Evolutionary conservation across 2,113 vertebrate species (phyloP), one percentile per base, ranked within the genome.

Genomic region (Semnornis frantzii): DNA sequence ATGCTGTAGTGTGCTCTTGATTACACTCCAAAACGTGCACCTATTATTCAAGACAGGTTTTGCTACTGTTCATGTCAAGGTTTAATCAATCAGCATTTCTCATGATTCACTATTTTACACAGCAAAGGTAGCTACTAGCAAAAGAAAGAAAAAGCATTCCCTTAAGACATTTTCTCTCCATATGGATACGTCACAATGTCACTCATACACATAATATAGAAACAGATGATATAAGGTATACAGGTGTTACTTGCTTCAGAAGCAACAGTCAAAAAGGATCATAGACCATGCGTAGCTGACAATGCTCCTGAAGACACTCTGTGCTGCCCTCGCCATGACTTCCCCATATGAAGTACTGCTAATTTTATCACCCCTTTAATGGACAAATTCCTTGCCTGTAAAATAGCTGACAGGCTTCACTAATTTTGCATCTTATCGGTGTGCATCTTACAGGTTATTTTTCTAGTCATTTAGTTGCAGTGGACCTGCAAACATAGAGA

Each of bases 391-490:
- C n/a, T 55, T 63, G 57, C 9, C n/a, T 70, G 17, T 55, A 69
- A 75, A 77, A 82, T 4, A 80, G 30, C 44, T 80, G 39, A 54
- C 19, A 65, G 71, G 44, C 20, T 80, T 59, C 9, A 50, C 34
- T 85, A 5, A 70, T 76, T 82, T 64, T 39, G 6, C 27, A 50
- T 66, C 18, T 87, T 58, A 59, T 6, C 50, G 19, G n/a, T n/a
- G 15, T 27, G 44, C 3, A n/a, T 23, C 31, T 62, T 58, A 17
- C 0, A 46, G 13, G 9, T 31, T 60, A 62, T 79, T 82, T 75
- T 85, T 37, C 37, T 70, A 3, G 12, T 54, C 9, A 25, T 14
- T 19, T 1, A 42, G 9, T 1, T 59, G 16, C 2, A 1, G 7
- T 15, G 13, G 12, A 25, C 18, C 21, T 52, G 28, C n/a, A 69